Percentiles rank a stretch among this genome's conserved stretches.
Evolutionary conservation across 2,888 invertebrate genomes (phyloP).

Genomic region (Troilus luridus): DNA sequence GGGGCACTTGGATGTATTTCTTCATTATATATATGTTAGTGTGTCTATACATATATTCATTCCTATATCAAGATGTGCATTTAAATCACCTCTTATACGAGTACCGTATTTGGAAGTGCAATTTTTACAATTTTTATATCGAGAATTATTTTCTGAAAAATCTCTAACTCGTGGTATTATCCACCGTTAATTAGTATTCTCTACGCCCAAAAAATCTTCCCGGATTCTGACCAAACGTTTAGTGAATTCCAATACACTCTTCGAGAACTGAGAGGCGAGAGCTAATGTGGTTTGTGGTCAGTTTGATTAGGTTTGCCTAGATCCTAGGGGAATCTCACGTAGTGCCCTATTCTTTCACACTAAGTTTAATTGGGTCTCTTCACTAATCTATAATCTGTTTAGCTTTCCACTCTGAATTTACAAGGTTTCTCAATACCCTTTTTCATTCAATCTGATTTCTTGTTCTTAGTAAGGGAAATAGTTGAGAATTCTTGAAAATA

Average conservation of each 20-base stretch:
- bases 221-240: not conserved
- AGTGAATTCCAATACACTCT: not conserved
- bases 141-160: not conserved
- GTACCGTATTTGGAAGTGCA: not conserved
- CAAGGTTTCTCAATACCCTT: not conserved
- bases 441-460: not conserved
- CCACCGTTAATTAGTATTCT: not conserved
- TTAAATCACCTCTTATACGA: no score
- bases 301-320: not conserved
- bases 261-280: not conserved
- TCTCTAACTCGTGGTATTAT: not conserved
- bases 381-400: not conserved
- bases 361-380: not conserved
- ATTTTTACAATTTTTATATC: not conserved
- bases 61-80: no score
- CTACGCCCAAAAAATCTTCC: not conserved
- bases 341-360: not conserved
- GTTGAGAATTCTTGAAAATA: no score
- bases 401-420: not conserved
- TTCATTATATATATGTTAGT: no score
- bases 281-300: not conserved
- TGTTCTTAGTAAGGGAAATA: not conserved
- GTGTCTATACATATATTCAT: no score
- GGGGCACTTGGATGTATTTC: no score
- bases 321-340: slow-evolving; percentile 8